Evolutionary conservation across 2,888 invertebrate species (phyloP), one percentile per base, ranked within the genome.

Genomic region (Encarsia formosa): DNA sequence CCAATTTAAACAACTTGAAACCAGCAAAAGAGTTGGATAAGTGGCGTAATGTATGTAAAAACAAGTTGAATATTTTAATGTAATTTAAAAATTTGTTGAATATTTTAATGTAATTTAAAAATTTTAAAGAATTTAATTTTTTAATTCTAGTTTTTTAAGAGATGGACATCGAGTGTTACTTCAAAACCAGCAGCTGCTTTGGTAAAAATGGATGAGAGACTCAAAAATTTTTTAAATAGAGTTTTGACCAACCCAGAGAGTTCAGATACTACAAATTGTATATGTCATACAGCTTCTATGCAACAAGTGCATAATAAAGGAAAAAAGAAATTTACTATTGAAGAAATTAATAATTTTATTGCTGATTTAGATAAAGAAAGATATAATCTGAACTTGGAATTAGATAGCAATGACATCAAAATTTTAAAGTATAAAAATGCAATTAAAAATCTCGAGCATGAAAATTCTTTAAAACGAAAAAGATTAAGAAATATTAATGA

Each of bases 31-130:
- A 41, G 29, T 2, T 45, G 20, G 31, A 45, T 20, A 11, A 15
- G 11, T 54, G 49, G 49, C 44, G 49, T 31, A 16, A 23, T 18
- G 49, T 54, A 49, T 31, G 44, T 40, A 29, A 6, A 31, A 31
- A 6, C 4, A 31, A 6, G 31, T 31, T 15, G 11, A 4, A n/a
- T 35, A 22, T 38, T 40, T 23, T 8, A 40, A 20, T 39, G 15
- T 37, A n/a, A 22, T 38, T 16, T 38, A 15, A 15, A n/a, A 6
- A 15, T 15, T 26, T 26, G 11, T 26, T 6, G 26, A 15, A 15
- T 34, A 5, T 34, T 19, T 37, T 5, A 38, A 3, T 22, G 18
- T n/a, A 24, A n/a, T 40, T 40, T 22, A n/a, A 42, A 42, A 5
- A 20, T n/a, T 38, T 9, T 4, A 15, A 40, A 5, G 23, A 5